Evolutionary conservation across 2,113 vertebrate genomes (phyloP).

Genomic region (Variabilichromis moorii): DNA sequence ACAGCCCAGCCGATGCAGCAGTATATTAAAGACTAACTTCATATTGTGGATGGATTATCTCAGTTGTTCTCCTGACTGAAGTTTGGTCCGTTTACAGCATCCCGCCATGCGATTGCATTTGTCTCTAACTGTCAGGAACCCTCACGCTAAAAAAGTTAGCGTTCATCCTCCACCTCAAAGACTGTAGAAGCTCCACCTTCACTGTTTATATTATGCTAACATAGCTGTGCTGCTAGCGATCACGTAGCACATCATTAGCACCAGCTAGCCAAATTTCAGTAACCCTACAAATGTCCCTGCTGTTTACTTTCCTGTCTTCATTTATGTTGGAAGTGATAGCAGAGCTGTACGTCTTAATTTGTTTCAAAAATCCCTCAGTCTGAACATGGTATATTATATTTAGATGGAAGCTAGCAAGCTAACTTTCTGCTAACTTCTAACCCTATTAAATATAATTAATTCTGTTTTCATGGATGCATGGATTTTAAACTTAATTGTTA

Average conservation of each 20-base stretch:
- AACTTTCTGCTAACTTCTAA: neutral
- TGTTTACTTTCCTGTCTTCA: neutral
- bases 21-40: neutral
- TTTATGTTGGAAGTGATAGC: neutral
- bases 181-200: neutral
- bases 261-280: neutral
- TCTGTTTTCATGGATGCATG: neutral
- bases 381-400: neutral
- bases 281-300: neutral
- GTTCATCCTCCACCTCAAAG: neutral
- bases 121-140: neutral
- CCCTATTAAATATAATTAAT: neutral
- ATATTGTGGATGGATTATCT: neutral
- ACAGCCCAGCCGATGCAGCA: neutral
- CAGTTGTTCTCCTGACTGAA: neutral
- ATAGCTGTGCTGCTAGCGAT: neutral
- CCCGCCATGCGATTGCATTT: neutral
- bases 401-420: neutral
- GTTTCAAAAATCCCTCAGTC: neutral
- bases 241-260: neutral
- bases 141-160: neutral
- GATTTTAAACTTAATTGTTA: neutral
- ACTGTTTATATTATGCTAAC: neutral
- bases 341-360: neutral
- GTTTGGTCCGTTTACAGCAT: neutral